These are phyloP conservation scores for Drosophila rellima DNA, from an alignment of 2,888 invertebrate species.

Conservation along the genomic window DNA sequence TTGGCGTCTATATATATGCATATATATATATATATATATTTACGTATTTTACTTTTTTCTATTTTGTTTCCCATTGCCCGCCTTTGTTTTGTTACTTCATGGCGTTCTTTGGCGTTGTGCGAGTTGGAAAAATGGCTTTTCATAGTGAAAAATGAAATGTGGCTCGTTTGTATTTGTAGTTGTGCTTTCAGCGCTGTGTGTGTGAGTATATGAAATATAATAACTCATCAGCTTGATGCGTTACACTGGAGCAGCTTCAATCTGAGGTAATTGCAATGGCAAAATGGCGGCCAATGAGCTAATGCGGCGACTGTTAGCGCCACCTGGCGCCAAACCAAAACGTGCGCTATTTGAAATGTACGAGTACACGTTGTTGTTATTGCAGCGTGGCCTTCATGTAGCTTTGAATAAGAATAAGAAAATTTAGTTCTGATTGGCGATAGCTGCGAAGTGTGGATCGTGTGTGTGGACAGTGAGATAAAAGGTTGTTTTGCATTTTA, in stretches of 20 bases:
- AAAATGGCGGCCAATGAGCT: conserved; percentile 54
- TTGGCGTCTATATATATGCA: conserved; percentile 60
- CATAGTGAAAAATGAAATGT: conserved; percentile 68
- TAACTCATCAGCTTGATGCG: conserved; percentile 63
- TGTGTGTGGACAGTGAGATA: conserved; percentile 1
- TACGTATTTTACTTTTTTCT: conserved; percentile 20
- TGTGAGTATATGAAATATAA: conserved; percentile 56
- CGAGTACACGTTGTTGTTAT: not conserved
- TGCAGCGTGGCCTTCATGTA: conserved; percentile 13
- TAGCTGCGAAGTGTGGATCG: not conserved
- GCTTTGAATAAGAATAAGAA: conserved; percentile 4
- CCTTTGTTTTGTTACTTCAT: conserved; percentile 68
- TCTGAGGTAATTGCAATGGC: conserved; percentile 49
- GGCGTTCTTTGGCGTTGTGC: conserved; percentile 53
- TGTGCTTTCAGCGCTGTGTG: conserved; percentile 21
- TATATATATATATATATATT: conserved; percentile 24
- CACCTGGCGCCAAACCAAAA: conserved; percentile 49
- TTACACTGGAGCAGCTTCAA: conserved; percentile 41
- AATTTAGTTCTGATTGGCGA: conserved; percentile 1
- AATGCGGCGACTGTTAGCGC: conserved; percentile 42
- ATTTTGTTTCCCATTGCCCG: conserved; percentile 49
- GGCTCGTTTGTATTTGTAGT: conserved; percentile 30
- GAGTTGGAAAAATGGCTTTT: conserved; percentile 70
- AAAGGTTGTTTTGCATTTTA: not conserved
- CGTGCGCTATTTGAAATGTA: conserved; percentile 14